Percentiles rank a stretch among this genome's conserved stretches.
These are phyloP conservation scores for Noctilio leporinus DNA, from an alignment of 2,113 vertebrate species.

Conservation along the genomic window DNA sequence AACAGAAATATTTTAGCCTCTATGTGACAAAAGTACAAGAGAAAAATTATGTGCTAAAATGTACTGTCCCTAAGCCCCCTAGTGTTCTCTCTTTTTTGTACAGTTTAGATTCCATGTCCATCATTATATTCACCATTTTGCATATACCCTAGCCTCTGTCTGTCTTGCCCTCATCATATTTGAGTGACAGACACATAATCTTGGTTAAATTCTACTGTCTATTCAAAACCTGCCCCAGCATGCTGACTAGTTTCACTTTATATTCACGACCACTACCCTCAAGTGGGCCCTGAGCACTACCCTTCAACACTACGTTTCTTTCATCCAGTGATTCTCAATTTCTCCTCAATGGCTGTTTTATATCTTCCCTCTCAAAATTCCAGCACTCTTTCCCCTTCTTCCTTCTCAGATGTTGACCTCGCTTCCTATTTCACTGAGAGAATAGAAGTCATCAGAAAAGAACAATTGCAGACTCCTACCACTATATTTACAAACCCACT, in stretches of 20 bases:
- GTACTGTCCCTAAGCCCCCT: background rate
- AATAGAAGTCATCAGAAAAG: background rate
- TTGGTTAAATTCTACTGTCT: background rate
- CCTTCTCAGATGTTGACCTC: background rate
- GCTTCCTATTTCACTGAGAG: background rate
- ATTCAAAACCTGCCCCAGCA: slow-evolving; percentile 5
- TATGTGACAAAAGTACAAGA: background rate
- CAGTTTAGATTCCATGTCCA: background rate
- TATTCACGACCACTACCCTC: background rate
- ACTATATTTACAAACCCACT: background rate
- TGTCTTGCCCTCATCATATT: background rate
- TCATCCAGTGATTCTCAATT: background rate
- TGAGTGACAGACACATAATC: background rate
- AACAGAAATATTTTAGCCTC: background rate
- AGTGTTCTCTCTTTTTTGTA: background rate
- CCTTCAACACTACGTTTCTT: background rate
- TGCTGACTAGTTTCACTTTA: background rate
- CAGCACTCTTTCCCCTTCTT: background rate
- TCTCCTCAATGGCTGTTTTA: background rate
- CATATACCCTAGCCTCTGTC: background rate
- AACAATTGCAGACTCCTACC: background rate
- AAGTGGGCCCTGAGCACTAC: background rate
- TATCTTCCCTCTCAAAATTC: background rate
- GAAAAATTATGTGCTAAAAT: background rate
- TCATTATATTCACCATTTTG: background rate